phyloP scores from a whole-genome alignment of 2,888 invertebrate species.

The Stenichneumon culpator region DNA sequence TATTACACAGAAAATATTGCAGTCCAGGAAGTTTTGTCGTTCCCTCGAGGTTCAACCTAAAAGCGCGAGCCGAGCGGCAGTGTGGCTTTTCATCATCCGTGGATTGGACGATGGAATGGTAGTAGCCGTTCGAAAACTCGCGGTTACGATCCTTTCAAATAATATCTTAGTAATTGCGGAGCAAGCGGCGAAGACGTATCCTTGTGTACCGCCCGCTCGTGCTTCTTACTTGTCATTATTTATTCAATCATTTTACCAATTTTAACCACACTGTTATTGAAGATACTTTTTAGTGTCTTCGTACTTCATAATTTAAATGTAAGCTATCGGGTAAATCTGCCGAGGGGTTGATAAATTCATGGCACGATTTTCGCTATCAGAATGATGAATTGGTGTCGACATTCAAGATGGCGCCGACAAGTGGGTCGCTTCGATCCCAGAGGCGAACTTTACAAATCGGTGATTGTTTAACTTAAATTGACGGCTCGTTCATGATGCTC shows the following conservation, averaged over 20 bases:
- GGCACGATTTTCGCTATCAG: not conserved
- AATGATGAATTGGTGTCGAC: not conserved
- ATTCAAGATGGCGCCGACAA: not conserved
- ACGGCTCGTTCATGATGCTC: not conserved
- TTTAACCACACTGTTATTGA: not conserved
- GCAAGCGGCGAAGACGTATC: not conserved
- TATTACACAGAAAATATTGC: not conserved
- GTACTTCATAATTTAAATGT: not conserved
- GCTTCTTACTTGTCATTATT: slow-evolving; percentile 22
- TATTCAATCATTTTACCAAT: slow-evolving; percentile 11
- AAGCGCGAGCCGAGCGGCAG: slow-evolving; percentile 10
- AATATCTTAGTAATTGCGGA: slow-evolving; percentile 22
- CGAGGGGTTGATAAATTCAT: no score
- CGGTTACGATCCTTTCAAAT: not conserved
- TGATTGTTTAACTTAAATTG: not conserved
- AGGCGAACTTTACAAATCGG: not conserved
- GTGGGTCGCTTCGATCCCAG: not conserved
- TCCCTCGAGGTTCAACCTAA: not conserved
- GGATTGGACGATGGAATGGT: not conserved
- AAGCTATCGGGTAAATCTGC: not conserved
- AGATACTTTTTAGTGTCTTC: not conserved
- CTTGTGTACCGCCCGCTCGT: not conserved
- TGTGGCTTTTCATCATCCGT: slow-evolving; percentile 21
- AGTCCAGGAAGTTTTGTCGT: not conserved
- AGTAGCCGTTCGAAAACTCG: not conserved